These are phyloP conservation scores for Bombus cullumanus DNA, from an alignment of 1,140 invertebrate genomes.

Conservation along the genomic window DNA sequence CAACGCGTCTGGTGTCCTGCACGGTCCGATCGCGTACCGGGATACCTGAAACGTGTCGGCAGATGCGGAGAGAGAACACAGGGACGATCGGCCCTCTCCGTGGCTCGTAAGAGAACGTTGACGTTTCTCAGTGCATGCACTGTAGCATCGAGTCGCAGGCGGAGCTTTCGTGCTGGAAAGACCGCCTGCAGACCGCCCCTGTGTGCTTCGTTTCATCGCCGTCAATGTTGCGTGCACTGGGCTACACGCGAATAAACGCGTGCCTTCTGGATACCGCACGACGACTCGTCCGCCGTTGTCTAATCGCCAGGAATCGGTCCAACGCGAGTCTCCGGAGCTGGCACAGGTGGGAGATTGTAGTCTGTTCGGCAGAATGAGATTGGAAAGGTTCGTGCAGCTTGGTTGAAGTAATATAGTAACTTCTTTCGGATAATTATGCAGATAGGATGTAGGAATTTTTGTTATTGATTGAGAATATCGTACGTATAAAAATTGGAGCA, in stretches of 20 bases:
- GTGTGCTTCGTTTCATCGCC: constrained; percentile 58
- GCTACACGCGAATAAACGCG: constrained; percentile 53
- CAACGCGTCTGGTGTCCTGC: neutral
- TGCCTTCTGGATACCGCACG: constrained; percentile 41
- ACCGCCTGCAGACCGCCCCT: constrained; percentile 73
- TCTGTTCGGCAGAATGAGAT: neutral
- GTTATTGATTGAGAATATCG: too few relatives aligned
- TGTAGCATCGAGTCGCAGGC: constrained; percentile 63
- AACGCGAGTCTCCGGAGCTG: neutral
- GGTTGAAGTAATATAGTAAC: too few relatives aligned
- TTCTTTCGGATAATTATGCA: neutral
- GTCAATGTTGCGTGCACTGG: constrained; percentile 59
- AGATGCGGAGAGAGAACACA: constrained; percentile 28
- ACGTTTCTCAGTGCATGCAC: constrained; percentile 62
- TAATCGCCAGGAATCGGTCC: constrained; percentile 8
- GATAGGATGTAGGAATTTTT: too few relatives aligned
- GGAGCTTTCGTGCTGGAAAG: constrained; percentile 70
- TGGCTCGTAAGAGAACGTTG: constrained; percentile 24
- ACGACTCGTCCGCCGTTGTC: neutral
- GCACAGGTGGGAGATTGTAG: neutral
- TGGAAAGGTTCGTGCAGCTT: neutral
- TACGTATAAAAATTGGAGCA: too few relatives aligned
- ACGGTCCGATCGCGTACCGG: neutral
- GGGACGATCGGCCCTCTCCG: neutral
- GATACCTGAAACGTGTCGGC: constrained; percentile 34